Percentiles rank a stretch among this genome's conserved stretches.
phyloP scores from a whole-genome alignment of 2,113 vertebrate genomes.

The Pterocles orientalis region DNA sequence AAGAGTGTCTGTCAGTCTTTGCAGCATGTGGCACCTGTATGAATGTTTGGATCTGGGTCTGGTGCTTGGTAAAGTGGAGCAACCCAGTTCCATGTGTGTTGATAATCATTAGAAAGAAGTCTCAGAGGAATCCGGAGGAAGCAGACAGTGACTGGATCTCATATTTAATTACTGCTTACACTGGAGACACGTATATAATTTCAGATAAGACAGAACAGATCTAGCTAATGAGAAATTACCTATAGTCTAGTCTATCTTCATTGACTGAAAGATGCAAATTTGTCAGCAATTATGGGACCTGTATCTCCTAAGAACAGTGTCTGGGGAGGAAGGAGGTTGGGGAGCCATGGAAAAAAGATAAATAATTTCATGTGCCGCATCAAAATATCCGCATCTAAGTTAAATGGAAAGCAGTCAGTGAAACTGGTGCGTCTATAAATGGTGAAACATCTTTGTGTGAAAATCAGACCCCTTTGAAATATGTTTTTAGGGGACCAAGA shows the following conservation, averaged over 20 bases:
- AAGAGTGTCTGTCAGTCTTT: background rate
- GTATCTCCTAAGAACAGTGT: background rate
- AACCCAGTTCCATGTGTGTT: background rate
- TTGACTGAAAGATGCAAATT: background rate
- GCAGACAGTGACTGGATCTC: background rate
- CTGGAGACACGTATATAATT: background rate
- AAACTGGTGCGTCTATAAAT: background rate
- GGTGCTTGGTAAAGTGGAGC: background rate
- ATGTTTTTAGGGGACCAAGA: background rate
- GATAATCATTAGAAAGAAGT: background rate
- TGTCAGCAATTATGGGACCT: background rate
- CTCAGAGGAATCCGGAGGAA: background rate
- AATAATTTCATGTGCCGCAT: background rate
- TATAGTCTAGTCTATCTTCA: background rate
- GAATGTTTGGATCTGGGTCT: background rate
- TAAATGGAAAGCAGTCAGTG: background rate
- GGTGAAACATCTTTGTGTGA: background rate
- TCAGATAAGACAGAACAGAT: background rate
- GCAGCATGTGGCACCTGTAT: accelerated
- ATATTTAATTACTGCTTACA: background rate
- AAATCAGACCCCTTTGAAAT: background rate
- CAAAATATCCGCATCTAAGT: background rate
- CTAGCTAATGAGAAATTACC: background rate
- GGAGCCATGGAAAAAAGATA: background rate
- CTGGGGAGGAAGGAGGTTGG: background rate